A percentile compares a stretch with the other conserved stretches of the same genome.
These are phyloP conservation scores for Leptinotarsa undecemlineata DNA, from an alignment of 1,140 invertebrate species.

Conservation along the genomic window DNA sequence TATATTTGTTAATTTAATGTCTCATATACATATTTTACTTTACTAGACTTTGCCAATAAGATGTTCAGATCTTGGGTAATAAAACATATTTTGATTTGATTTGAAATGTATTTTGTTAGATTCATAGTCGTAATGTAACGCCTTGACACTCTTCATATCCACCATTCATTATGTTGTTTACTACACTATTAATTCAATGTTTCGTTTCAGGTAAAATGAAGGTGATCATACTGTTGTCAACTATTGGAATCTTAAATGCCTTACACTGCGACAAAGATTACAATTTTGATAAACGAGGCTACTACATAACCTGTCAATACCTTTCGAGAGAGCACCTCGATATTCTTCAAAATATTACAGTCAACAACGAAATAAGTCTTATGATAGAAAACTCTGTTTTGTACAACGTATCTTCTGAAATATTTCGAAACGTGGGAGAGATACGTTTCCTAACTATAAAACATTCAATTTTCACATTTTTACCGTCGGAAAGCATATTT, in stretches of 20 bases:
- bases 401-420: conserved; percentile 33
- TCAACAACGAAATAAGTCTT: conserved; percentile 48
- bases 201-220: conserved; percentile 31
- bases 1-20: no score
- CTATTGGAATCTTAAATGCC: conserved; percentile 19
- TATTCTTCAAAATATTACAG: conserved; percentile 44
- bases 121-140: no score
- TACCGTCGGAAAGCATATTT: conserved; percentile 36
- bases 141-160: no score
- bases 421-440: conserved; percentile 44
- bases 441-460: conserved; percentile 41
- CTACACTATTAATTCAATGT: background rate
- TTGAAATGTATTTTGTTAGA: no score
- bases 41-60: no score
- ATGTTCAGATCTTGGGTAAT: no score
- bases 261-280: conserved; percentile 43
- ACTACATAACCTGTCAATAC: conserved; percentile 46
- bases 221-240: conserved; percentile 5
- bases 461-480: conserved; percentile 37
- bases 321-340: conserved; percentile 38
- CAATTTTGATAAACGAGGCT: conserved; percentile 47
- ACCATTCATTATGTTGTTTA: no score
- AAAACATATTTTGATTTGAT: no score
- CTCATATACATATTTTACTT: no score
- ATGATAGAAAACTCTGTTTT: conserved; percentile 44